phyloP scores from a whole-genome alignment of 2,797 vertebrate genomes.

The Cuculus canorus region DNA sequence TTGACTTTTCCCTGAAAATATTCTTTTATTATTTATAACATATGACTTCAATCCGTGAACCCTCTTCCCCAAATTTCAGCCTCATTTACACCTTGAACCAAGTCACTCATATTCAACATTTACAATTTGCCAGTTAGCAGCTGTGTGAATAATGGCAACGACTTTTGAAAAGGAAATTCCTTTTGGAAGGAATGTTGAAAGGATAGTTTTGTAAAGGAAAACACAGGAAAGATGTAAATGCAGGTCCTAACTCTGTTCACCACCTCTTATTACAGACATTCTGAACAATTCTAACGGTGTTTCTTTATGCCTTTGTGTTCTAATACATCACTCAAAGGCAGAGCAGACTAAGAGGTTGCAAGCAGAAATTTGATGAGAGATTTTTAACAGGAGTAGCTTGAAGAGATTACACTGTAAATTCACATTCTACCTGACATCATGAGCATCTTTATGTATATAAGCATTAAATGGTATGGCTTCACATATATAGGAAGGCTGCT shows the following conservation, averaged over 20 bases:
- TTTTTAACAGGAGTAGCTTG: background rate
- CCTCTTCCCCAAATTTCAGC: background rate
- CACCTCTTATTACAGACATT: background rate
- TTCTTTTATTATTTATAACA: background rate
- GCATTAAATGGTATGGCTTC: background rate
- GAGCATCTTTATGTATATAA: background rate
- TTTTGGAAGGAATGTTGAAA: background rate
- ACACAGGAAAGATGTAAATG: constrained; percentile 8
- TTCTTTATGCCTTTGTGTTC: constrained; percentile 11
- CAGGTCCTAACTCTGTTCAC: background rate
- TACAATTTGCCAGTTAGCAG: background rate
- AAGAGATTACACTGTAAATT: background rate
- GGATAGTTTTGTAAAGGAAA: background rate
- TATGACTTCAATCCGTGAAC: background rate
- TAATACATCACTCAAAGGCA: background rate
- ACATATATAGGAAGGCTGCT: background rate
- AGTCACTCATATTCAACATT: background rate
- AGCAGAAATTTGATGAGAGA: background rate
- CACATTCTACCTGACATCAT: background rate
- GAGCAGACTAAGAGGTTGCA: background rate
- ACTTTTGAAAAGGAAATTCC: background rate
- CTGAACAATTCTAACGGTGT: background rate
- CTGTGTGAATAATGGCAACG: background rate
- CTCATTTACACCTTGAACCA: background rate
- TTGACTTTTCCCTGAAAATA: background rate